Percentiles rank a stretch among this genome's conserved stretches.
Evolutionary conservation across 30 jellyfish, hydroid and myxozoan species (phyloP).

Genomic region (Hydra vulgaris): DNA sequence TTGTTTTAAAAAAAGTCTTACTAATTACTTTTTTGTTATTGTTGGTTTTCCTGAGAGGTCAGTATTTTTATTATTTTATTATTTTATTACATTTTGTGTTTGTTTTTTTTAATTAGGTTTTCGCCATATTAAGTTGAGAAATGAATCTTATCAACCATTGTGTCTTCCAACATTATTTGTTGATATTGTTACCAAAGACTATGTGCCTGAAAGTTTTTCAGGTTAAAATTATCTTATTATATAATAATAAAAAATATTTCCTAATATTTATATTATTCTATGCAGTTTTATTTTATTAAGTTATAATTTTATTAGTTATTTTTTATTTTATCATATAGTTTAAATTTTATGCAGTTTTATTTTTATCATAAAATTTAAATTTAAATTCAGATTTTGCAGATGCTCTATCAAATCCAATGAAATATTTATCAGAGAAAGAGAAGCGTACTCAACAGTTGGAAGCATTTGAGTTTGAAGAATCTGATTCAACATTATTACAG

Average conservation of each 20-base stretch:
- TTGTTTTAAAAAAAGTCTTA: too few species aligned
- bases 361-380: not conserved
- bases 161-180: conserved; percentile 84
- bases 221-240: too few species aligned
- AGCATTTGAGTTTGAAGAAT: conserved; percentile 49
- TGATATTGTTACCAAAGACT: conserved; percentile 83
- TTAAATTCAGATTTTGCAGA: conserved; percentile 66
- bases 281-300: too few species aligned
- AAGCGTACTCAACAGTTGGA: conserved; percentile 76
- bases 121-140: conserved; percentile 77
- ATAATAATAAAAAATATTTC: too few species aligned
- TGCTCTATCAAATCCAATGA: conserved; percentile 91
- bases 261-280: too few species aligned
- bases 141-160: conserved; percentile 79
- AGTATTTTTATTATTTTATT: not conserved
- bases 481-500: not conserved
- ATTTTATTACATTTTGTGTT: too few species aligned
- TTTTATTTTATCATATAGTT: too few species aligned
- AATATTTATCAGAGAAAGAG: conserved; percentile 65
- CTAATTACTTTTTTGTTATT: too few species aligned
- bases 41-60: too few species aligned
- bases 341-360: too few species aligned
- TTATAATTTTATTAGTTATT: too few species aligned
- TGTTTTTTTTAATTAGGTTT: conserved; percentile 29
- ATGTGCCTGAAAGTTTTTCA: conserved; percentile 76